Evolutionary conservation across 2,888 invertebrate genomes (phyloP).

Genomic region (Agriotes lineatus): DNA sequence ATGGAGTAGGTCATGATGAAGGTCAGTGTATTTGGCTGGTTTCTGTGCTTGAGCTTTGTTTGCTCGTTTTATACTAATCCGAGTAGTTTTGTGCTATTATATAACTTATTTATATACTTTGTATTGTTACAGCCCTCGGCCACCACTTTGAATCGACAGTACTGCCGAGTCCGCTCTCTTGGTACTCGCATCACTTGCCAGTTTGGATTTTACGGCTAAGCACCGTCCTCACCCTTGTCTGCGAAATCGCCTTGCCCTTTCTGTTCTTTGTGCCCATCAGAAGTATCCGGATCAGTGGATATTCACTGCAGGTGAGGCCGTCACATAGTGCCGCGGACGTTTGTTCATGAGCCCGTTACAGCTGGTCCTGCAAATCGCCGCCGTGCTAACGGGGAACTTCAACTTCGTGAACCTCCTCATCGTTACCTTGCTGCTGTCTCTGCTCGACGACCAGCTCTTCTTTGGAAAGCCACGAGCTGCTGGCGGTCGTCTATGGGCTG

Average conservation of each 20-base stretch:
- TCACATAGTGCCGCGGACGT: background rate
- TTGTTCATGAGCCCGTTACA: conserved; percentile 60
- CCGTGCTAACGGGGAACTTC: conserved; percentile 82
- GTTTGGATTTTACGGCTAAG: conserved; percentile 73
- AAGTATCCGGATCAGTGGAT: conserved; percentile 73
- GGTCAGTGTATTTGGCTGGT: conserved; percentile 12
- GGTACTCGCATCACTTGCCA: conserved; percentile 81
- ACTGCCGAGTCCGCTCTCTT: conserved; percentile 79
- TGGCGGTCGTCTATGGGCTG: conserved; percentile 53
- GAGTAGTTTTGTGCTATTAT: background rate
- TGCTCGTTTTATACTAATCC: background rate
- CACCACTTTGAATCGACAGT: conserved; percentile 82
- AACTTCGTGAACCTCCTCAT: conserved; percentile 81
- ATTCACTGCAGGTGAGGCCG: conserved; percentile 73
- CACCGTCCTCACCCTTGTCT: conserved; percentile 72
- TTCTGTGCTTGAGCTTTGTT: background rate
- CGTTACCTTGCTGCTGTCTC: conserved; percentile 74
- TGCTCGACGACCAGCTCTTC: conserved; percentile 77
- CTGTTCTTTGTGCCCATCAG: conserved; percentile 80
- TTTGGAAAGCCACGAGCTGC: conserved; percentile 62
- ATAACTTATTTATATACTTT: no score
- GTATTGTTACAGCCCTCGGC: conserved; percentile 69
- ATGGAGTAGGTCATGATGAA: conserved; percentile 19
- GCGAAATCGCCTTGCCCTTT: conserved; percentile 77
- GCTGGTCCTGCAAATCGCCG: conserved; percentile 76